Evolutionary conservation across 2,113 vertebrate species (phyloP).

Genomic region (Burhinus bistriatus): DNA sequence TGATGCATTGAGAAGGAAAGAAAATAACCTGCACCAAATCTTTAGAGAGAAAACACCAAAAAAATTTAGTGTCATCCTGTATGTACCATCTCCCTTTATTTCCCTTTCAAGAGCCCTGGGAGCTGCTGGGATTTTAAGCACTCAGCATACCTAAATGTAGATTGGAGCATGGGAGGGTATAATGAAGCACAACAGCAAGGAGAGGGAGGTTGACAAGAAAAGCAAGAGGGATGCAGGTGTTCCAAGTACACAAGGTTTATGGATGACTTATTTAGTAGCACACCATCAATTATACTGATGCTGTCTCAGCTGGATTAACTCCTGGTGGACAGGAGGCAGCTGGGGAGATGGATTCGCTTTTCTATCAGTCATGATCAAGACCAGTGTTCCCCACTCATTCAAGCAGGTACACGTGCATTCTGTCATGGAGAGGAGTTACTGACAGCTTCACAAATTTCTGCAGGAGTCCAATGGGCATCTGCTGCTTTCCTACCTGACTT

Average conservation of each 20-base stretch:
- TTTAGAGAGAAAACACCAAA: not conserved
- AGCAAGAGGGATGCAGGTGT: not conserved
- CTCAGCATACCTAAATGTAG: not conserved
- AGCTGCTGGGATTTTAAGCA: not conserved
- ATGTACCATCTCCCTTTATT: not conserved
- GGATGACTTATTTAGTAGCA: not conserved
- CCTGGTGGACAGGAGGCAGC: not conserved
- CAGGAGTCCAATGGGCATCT: not conserved
- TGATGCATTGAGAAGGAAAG: not conserved
- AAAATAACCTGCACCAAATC: not conserved
- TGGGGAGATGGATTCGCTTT: not conserved
- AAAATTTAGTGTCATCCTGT: not conserved
- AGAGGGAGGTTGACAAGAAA: not conserved
- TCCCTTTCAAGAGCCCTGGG: not conserved
- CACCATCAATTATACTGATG: not conserved
- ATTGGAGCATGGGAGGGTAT: not conserved
- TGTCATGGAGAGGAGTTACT: not conserved
- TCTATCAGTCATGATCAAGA: not conserved
- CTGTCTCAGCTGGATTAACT: not conserved
- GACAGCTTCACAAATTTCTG: not conserved
- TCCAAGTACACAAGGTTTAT: not conserved
- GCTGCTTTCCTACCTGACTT: not conserved
- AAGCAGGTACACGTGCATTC: accelerated
- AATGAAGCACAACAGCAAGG: not conserved
- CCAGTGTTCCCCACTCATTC: not conserved